Evolutionary conservation across 2,113 vertebrate species (phyloP).

Genomic region (Progne subis): DNA sequence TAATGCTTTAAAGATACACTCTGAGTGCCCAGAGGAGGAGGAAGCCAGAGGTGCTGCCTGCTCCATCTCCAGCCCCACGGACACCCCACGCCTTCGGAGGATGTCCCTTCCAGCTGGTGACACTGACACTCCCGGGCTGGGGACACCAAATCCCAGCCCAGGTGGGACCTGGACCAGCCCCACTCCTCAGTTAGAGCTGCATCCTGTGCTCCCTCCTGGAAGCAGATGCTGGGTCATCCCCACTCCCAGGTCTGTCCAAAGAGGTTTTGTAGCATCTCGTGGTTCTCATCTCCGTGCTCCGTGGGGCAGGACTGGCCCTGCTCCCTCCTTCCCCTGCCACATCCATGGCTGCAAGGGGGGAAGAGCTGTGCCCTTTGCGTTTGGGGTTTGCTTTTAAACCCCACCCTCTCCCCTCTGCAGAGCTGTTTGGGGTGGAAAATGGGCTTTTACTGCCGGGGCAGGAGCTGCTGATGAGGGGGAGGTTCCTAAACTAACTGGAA

Average conservation of each 20-base stretch:
- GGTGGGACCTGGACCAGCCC: background rate
- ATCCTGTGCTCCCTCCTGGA: background rate
- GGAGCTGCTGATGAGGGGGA: background rate
- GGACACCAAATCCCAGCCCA: background rate
- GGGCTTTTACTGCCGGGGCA: background rate
- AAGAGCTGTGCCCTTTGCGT: background rate
- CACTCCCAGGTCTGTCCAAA: background rate
- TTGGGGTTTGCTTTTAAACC: background rate
- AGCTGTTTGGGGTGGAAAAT: background rate
- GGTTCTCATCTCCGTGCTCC: background rate
- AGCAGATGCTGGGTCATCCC: too few relatives aligned
- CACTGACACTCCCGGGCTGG: accelerated
- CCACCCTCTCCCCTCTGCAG: background rate
- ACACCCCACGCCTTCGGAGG: accelerated
- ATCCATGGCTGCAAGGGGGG: background rate
- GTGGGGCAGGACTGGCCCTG: background rate
- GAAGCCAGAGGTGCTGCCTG: background rate
- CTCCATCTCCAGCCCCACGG: accelerated
- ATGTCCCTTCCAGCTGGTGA: accelerated
- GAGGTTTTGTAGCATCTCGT: background rate
- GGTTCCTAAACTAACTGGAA: background rate
- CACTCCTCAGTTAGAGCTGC: background rate
- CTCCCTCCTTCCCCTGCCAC: background rate
- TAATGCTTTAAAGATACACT: background rate
- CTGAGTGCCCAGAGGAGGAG: background rate